Conservation (phyloP, 2,113 vertebrate genomes). For the Embiotoca jacksoni region DNA sequence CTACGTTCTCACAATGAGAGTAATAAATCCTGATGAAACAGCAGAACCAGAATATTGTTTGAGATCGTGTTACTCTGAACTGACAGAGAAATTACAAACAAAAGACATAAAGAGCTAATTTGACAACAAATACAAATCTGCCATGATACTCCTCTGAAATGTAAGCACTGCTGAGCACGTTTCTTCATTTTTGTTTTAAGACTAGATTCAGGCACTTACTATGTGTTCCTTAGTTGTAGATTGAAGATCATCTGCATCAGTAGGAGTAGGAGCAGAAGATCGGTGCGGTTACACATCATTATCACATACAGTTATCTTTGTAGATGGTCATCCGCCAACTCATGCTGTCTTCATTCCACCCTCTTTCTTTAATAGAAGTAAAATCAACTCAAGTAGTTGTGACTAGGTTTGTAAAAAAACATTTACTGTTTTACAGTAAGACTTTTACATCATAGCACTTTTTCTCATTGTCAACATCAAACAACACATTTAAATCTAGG, state of each 20-base stretch:
- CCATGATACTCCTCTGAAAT: conserved; percentile 15
- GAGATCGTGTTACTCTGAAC: conserved; percentile 18
- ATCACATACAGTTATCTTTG: conserved; percentile 23
- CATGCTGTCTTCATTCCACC: background rate
- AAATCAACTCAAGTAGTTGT: background rate
- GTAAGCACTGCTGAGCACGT: conserved; percentile 4
- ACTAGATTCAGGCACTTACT: background rate
- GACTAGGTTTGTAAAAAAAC: conserved; percentile 1
- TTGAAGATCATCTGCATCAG: conserved; percentile 27
- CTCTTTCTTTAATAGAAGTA: background rate
- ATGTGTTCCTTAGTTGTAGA: conserved; percentile 9
- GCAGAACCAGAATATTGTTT: conserved; percentile 11
- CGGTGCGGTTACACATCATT: conserved; percentile 46
- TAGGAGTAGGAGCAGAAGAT: conserved; percentile 17
- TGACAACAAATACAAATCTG: conserved; percentile 12
- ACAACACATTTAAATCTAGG: too few species aligned
- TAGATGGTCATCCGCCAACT: conserved; percentile 24
- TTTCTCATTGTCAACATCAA: background rate
- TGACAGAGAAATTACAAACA: background rate
- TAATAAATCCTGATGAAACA: conserved; percentile 16
- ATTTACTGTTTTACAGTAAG: background rate
- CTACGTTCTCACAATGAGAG: background rate
- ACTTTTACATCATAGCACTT: background rate
- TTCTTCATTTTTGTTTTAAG: background rate
- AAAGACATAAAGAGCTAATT: conserved; percentile 4